Conservation (phyloP, 1,140 invertebrate species). For the Aphis gossypii region DNA sequence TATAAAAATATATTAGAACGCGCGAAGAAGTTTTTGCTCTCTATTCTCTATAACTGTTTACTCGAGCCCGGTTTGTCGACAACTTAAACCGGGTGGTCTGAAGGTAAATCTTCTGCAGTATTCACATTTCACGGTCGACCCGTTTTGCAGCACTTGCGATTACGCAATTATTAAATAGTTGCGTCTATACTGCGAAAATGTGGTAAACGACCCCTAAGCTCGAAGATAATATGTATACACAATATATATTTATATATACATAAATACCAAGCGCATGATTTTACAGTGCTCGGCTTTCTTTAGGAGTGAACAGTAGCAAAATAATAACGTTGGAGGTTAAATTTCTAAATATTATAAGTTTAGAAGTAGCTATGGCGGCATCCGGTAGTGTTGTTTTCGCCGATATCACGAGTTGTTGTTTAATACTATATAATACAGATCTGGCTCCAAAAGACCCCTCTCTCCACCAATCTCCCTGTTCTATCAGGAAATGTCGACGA, state of each 20-base stretch:
- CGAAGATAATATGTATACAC: background rate
- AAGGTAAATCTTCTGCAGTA: constrained; percentile 20
- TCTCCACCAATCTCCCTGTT: too few species aligned
- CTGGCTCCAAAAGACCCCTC: background rate
- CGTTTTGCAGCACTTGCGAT: background rate
- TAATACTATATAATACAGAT: background rate
- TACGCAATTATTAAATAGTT: constrained; percentile 32
- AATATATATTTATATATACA: background rate
- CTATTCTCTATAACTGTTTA: background rate
- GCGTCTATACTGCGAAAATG: background rate
- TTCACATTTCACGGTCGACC: constrained; percentile 36
- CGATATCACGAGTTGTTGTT: background rate
- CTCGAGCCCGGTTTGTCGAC: background rate
- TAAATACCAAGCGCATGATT: background rate
- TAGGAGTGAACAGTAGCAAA: background rate
- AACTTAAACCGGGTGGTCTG: background rate
- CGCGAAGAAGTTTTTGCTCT: constrained; percentile 23
- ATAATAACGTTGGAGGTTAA: background rate
- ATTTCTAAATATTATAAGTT: background rate
- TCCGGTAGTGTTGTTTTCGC: background rate
- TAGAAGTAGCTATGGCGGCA: background rate
- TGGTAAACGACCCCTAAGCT: background rate
- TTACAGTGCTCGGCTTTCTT: background rate
- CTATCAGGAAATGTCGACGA: background rate
- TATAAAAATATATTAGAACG: background rate